phyloP scores from a whole-genome alignment of 2,113 vertebrate genomes.

The Melanerpes formicivorus region DNA sequence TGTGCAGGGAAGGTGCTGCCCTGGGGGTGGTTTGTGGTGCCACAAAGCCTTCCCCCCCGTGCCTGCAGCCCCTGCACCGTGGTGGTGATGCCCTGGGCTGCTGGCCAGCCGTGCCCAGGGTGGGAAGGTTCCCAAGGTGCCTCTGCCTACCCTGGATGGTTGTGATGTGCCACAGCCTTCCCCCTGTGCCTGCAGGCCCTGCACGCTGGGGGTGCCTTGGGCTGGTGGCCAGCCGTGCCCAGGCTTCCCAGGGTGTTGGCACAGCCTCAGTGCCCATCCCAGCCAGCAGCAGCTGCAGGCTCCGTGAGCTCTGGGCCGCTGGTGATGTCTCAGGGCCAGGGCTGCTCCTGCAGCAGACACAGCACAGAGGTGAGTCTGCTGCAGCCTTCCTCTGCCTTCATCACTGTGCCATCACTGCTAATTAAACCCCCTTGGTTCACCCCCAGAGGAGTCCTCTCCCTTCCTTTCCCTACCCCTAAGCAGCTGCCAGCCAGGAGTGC shows the following conservation, averaged over 20 bases:
- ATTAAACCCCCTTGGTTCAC: background rate
- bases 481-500: background rate
- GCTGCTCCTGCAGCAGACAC: background rate
- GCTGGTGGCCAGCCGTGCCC: background rate
- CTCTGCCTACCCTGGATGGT: no score
- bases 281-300: background rate
- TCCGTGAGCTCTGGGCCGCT: background rate
- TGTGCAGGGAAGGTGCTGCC: background rate
- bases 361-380: background rate
- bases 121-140: background rate
- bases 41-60: rapidly evolving
- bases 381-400: background rate
- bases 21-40: rapidly evolving
- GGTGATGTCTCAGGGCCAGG: rapidly evolving
- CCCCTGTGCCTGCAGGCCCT: background rate
- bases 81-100: background rate
- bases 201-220: rapidly evolving
- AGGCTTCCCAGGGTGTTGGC: background rate
- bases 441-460: constrained; percentile 3
- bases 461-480: background rate
- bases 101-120: background rate
- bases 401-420: background rate
- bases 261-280: background rate
- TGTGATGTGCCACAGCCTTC: no score
- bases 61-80: rapidly evolving